Base-by-base conservation (phyloP, 2,888 invertebrate genomes). In the Carpatolechia fugitivella region DNA sequence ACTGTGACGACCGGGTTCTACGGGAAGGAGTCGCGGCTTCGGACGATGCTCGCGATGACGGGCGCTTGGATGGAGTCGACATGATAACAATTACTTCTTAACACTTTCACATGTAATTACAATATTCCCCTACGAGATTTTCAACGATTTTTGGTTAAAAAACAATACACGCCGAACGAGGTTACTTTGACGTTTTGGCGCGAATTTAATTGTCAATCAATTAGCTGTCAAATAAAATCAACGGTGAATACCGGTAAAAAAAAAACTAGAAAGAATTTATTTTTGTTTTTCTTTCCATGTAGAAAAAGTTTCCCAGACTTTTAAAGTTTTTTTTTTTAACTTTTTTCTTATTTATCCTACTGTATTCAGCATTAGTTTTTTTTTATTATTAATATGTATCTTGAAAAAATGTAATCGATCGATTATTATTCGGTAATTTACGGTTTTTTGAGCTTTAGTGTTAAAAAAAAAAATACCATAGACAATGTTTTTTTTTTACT, bases 11-110 rank as follows among this genome's bases (percentile, higher is more conserved):
- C 51, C 85, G 75, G 0, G 88, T 82, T 59, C 82, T 77, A 5
- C 91, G 79, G 10, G 88, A 83, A 14, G 91, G 89, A 14, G 91
- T 91, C n/a, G 80, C 66, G 16, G 87, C 80, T 58, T 89, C 89
- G 0, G 90, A 90, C 0, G 89, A 90, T 6, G 88, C 87, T 36
- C 76, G 82, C 16, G 90, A 89, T 24, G 85, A 73, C 7, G 89
- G 86, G 41, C 85, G 83, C 65, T 86, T 85, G 3, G 82, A 81
- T 53, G 89, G 87, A 54, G 85, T 87, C 36, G 90, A 89, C 89
- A 89, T 89, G 35, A n/a, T n/a, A n/a, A n/a, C n/a, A n/a, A n/a
- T 40, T 7, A 11, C 7, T 40, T 16, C 3, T 11, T 3, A 14
- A 14, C 40, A 5, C 4, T 18, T 14, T 24, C 3, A 6, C 24